These are phyloP conservation scores for Cartodere bifasciata DNA, from an alignment of 2,888 invertebrate species.

Conservation along the genomic window DNA sequence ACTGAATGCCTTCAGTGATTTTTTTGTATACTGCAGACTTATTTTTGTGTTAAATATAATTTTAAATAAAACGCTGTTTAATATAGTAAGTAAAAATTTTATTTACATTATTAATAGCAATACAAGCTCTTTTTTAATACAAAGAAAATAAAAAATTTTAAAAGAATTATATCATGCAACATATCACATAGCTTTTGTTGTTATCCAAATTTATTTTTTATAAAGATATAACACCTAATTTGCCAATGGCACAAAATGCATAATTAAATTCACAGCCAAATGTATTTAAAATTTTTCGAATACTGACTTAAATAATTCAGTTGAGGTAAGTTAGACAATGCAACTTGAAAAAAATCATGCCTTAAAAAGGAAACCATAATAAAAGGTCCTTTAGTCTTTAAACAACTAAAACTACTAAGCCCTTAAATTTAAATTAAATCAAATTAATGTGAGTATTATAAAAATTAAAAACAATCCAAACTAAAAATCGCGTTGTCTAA, in stretches of 20 bases:
- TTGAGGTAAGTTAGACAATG: constrained; percentile 24
- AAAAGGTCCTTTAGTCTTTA: too few species aligned
- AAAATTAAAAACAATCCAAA: too few species aligned
- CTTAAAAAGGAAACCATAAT: too few species aligned
- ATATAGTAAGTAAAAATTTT: constrained; percentile 3
- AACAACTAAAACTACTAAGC: too few species aligned
- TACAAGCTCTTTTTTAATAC: constrained; percentile 5
- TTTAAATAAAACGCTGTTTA: background rate
- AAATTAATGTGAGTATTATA: too few species aligned
- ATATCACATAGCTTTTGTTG: constrained; percentile 27
- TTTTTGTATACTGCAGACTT: too few species aligned
- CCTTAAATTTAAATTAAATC: too few species aligned
- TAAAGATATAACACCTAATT: constrained; percentile 29
- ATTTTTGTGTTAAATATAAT: background rate
- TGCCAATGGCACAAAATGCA: constrained; percentile 37
- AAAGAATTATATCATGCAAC: constrained; percentile 22
- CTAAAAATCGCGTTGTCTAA: constrained; percentile 5
- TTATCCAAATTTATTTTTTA: constrained; percentile 21
- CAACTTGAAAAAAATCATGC: too few species aligned
- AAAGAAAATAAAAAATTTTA: constrained; percentile 12
- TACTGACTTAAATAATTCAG: constrained; percentile 31
- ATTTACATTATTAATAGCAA: constrained; percentile 3
- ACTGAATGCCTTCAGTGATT: too few species aligned
- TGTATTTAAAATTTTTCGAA: constrained; percentile 29
- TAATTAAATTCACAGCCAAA: constrained; percentile 36